Evolutionary conservation across 2,797 vertebrate species (phyloP), one percentile per base, ranked within the genome.

Genomic region (Chaetophractus vellerosus): DNA sequence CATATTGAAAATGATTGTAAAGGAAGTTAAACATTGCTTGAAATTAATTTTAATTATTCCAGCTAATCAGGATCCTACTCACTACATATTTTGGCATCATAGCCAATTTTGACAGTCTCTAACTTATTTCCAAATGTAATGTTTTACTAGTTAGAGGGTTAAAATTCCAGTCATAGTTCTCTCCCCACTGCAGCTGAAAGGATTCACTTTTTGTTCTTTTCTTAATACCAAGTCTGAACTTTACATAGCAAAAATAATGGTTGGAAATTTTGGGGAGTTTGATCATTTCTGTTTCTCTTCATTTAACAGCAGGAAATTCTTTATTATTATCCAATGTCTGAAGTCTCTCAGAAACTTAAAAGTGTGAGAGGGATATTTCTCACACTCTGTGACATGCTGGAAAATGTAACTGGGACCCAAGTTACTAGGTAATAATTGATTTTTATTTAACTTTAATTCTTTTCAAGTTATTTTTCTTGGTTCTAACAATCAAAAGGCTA

Each of bases 351-450:
- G 89, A 99, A 99, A 98, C 98, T 99, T 96, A 99, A 99, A 97
- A 99, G 99, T 71, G 98, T 99, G 86, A 98, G 99, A 83, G 99
- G 99, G 64, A 99, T 99, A 98, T 99, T 99, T 98, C 99, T 99
- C 75, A 99, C 99, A 0, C 98, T 99, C 10, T 99, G 99, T 96
- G 99, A 99, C 98, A 99, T 99, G 99, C 98, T 99, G 98, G 99
- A 99, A 98, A 99, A 98, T 81, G 98, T 99, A 96, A 99, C 99
- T 3, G 99, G 99, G 86, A 99, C 99, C 63, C 98, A 98, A 94
- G 99, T 99, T 86, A 98, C 99, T 98, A 99, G 99, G 99, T 99
- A 98, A 98, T 96, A 92, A 94, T 24, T 86, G 72, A 78, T 94
- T 97, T 86, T 71, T 92, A 69, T 87, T 94, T 69, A 24, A 38